Evolutionary conservation across 2,797 vertebrate genomes (phyloP), one percentile per base, ranked within the genome.

Genomic region (Neosalanx taihuensis): DNA sequence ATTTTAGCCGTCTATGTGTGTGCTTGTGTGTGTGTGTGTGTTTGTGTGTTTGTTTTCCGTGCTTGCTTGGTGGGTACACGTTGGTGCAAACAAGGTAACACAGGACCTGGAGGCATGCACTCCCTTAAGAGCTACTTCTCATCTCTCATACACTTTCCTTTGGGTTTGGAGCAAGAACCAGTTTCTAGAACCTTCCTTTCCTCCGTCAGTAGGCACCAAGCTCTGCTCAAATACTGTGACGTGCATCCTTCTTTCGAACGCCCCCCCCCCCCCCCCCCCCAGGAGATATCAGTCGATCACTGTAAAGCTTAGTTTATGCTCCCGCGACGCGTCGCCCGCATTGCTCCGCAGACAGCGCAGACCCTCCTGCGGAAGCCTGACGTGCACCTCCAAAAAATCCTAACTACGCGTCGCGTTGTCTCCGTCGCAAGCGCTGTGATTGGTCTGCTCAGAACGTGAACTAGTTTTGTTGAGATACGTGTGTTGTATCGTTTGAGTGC

Each of bases 51-150:
- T 65, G 67, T 79, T 72, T 6, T 67, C 35, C 58, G 17, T 41
- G 46, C 61, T 58, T 64, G 65, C 75, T 51, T 51, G 58, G 37
- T 70, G 37, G 20, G 65, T 77, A 49, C 41, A 46, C 76, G 73
- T 76, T 80, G 84, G 81, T 89, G 91, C 89, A 90, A 87, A 91
- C 90, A 91, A 90, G 87, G 90, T 91, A 90, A 90, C 88, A 90
- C 87, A 77, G 69, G 75, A 71, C 84, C 84, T 85, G 75, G 76
- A 89, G 83, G 84, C 80, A 88, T 86, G 83, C 79, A 79, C 69
- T 85, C 81, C 63, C 73, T 80, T 80, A 18, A 78, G 76, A 76
- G 78, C 73, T 75, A 83, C 64, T 82, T 68, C 77, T 85, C 81
- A 85, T 87, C 60, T 63, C 41, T 79, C 77, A 69, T 75, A 81